These are phyloP conservation scores for Brachymystax lenok DNA, from an alignment of 2,797 vertebrate genomes.

Conservation along the genomic window DNA sequence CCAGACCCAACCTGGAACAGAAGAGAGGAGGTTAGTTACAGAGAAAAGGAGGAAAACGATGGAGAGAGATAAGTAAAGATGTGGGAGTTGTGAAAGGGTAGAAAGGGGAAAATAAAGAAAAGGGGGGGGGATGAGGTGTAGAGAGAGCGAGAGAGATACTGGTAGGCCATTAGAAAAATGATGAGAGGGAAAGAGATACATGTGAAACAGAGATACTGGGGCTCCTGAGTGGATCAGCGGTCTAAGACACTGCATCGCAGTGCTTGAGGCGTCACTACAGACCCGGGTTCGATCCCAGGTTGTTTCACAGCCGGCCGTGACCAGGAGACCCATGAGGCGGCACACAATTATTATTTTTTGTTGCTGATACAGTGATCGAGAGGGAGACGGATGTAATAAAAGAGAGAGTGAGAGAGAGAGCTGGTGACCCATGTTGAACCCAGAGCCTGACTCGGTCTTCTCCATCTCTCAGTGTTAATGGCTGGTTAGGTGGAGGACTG, in stretches of 20 bases:
- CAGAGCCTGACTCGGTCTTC: constrained; percentile 54
- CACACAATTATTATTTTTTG: no score
- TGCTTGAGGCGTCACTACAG: no score
- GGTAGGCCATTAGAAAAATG: no score
- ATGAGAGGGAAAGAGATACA: no score
- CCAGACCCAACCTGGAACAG: constrained; percentile 90
- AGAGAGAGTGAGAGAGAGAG: constrained; percentile 5
- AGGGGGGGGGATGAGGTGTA: constrained; percentile 10
- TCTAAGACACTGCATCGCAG: no score
- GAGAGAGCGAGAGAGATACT: background rate
- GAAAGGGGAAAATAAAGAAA: constrained; percentile 12
- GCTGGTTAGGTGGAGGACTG: constrained; percentile 54
- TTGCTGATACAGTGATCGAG: background rate
- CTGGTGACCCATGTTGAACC: constrained; percentile 71
- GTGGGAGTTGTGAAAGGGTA: background rate
- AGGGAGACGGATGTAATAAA: background rate
- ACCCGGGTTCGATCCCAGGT: no score
- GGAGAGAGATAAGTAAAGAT: background rate
- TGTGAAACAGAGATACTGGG: no score
- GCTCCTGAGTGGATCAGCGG: no score
- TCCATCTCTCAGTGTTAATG: constrained; percentile 77
- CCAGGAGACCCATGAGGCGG: no score
- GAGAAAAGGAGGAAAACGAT: background rate
- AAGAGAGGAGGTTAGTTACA: constrained; percentile 45
- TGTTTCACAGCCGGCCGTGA: no score